Base-by-base conservation (phyloP, 2,113 vertebrate genomes). In the Andinoacara biseriatus region DNA sequence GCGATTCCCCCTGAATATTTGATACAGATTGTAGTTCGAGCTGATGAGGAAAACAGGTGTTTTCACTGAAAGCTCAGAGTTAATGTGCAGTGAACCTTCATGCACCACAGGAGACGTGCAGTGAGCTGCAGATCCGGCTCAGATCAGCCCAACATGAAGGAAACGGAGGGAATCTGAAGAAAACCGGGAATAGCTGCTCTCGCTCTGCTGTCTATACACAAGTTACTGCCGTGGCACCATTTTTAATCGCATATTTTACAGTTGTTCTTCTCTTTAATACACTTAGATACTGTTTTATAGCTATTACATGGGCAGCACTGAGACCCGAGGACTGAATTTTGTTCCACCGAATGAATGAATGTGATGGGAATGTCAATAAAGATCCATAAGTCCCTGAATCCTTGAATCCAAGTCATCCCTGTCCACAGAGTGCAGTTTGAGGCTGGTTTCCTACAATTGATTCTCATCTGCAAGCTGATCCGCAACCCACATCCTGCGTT, bases 21-120 rank as follows among this genome's bases (percentile, higher is more conserved):
- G 58, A 82, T 8, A 1, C 52, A 81, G 76, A 56, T 67, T 82
- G 74, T 31, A 18, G 74, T 6, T 17, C 24, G 58, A 33, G 54
- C 5, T 29, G 76, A 88, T 86, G 79, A 54, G 10, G 81, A 58
- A 83, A 90, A 84, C 87, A 88, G 79, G 69, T 83, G 89, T 81
- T 78, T 40, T 8, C 54, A 20, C 26, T 72, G 54, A 38, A 52
- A 54, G 59, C 24, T 69, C 33, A 11, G 8, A 43, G 24, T 46
- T 10, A 52, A 52, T 52, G 49, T 52, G 49, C 49, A 18, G 49
- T 13, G 43, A 24, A 46, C 9, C 24, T 69, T 13, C 2, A 1
- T 69, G 24, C 43, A 31, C 17, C 43, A 4, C 5, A 0, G 1
- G 65, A 31, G 65, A 52, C 43, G 0, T 18, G 40, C 5, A 0